These are phyloP conservation scores for Athalia circularis DNA, from an alignment of 2,888 invertebrate species.

Conservation along the genomic window DNA sequence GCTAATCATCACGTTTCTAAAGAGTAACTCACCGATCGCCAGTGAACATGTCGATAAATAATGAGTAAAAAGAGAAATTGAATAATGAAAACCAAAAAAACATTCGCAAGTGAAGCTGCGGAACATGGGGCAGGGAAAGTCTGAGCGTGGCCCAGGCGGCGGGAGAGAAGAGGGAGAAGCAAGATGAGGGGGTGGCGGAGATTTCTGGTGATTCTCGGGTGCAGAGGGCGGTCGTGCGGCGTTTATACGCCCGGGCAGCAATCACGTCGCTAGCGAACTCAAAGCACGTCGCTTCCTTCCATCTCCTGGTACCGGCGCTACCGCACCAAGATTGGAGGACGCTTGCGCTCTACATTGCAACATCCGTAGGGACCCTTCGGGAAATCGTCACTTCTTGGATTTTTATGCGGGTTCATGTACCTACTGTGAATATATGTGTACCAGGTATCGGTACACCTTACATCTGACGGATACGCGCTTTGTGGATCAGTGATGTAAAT, in stretches of 20 bases:
- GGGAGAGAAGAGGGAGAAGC: neutral
- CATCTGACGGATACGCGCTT: too few species aligned
- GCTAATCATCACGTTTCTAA: too few species aligned
- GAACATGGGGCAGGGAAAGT: neutral
- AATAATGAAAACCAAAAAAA: too few species aligned
- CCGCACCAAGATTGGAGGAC: constrained; percentile 24
- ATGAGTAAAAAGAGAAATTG: too few species aligned
- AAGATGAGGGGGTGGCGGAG: constrained; percentile 38
- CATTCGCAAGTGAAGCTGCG: too few species aligned
- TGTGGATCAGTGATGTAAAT: too few species aligned
- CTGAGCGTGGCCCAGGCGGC: constrained; percentile 4
- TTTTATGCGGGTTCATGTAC: constrained; percentile 18
- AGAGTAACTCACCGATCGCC: too few species aligned
- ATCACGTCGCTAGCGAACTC: constrained; percentile 43
- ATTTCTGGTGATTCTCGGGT: constrained; percentile 45
- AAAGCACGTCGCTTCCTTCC: constrained; percentile 43
- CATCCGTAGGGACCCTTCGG: constrained; percentile 32
- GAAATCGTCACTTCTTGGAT: constrained; percentile 43
- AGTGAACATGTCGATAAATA: too few species aligned
- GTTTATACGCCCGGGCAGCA: constrained; percentile 39
- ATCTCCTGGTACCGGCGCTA: constrained; percentile 33
- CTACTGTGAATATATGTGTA: neutral
- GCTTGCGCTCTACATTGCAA: constrained; percentile 29
- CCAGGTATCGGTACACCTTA: neutral
- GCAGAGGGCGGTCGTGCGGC: constrained; percentile 44